Base-by-base conservation (phyloP, 2,113 vertebrate species). In the Dicentrarchus labrax region DNA sequence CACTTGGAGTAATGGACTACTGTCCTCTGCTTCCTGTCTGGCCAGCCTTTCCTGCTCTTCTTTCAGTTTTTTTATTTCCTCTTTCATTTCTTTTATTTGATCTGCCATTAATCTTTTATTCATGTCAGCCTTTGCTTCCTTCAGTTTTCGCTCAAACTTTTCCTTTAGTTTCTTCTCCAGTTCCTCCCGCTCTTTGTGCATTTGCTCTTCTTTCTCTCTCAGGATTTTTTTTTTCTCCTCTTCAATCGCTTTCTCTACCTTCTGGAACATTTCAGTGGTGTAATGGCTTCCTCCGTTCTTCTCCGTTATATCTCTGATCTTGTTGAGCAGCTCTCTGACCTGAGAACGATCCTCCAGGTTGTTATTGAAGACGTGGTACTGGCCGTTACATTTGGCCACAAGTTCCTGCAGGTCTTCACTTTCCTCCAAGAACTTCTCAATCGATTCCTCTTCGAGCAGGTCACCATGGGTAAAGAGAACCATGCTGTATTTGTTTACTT, bases 191-290 rank as follows among this genome's bases (percentile, higher is more conserved):
- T 77, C 39, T 77, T 22, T 67, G 1, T 0, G 15, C 1, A 15
- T 56, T 47, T 57, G 0, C 8, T 78, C 53, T 11, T 68, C 12
- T 5, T 38, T 67, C 12, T 67, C 51, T 43, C 11, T 68, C 10
- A 59, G 41, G 64, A 78, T 51, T 17, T 2, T 1, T 54, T 71
- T 1, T 16, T 62, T 71, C 22, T n/a, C 2, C 22, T 54, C 47
- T 41, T 80, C 59, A 2, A 72, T 36, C 1, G 0, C 17, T 11
- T 8, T 64, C n/a, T 72, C 68, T 11, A 48, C 60, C 3, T 6
- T n/a, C n/a, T 80, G 78, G 39, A 80, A 80, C 78, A 72, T 65
- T 8, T 56, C n/a, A 5, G 16, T 72, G 22, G 59, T 80, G 78
- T 72, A 80, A 9, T 80, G 78, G 4, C 9, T 56, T 64, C 59